Evolutionary conservation across 2,113 vertebrate species (phyloP).

Genomic region (Paramisgurnus dabryanus): DNA sequence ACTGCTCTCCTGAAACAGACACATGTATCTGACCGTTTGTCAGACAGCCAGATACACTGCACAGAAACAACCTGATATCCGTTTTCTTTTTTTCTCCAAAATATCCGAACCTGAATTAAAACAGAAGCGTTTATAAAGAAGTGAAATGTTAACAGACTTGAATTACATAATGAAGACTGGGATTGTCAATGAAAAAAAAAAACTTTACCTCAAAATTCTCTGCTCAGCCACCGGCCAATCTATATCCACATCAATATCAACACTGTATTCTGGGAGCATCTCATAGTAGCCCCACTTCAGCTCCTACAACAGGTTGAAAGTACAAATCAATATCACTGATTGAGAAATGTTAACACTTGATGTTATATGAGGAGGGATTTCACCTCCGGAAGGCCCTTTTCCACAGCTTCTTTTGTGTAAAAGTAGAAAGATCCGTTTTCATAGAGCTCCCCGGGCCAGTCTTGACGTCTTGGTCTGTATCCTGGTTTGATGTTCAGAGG

Average conservation of each 20-base stretch:
- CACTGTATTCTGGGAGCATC: conserved; percentile 91
- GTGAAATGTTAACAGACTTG: not conserved
- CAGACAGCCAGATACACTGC: conserved; percentile 84
- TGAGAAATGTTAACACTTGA: not conserved
- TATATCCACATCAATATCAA: conserved; percentile 68
- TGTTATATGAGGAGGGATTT: not conserved
- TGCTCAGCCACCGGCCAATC: conserved; percentile 97
- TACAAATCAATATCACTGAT: not conserved
- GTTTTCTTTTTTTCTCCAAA: conserved; percentile 81
- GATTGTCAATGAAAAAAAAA: too few species aligned
- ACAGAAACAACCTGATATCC: conserved; percentile 83
- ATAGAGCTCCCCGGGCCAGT: conserved; percentile 92
- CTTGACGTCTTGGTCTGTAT: conserved; percentile 85
- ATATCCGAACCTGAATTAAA: conserved; percentile 85
- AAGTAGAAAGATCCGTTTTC: conserved; percentile 97
- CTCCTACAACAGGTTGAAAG: conserved; percentile 68
- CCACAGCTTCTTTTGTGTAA: conserved; percentile 74
- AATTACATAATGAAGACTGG: not conserved
- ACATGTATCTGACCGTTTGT: conserved; percentile 83
- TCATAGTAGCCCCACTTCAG: conserved; percentile 89
- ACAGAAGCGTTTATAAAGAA: too few species aligned
- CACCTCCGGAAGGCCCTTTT: conserved; percentile 81
- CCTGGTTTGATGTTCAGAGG: conserved; percentile 82
- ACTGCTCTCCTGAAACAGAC: conserved; percentile 79
- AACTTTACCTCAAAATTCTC: conserved; percentile 84